Conservation (phyloP, 2,113 vertebrate genomes). For the Hippolais icterina region DNA sequence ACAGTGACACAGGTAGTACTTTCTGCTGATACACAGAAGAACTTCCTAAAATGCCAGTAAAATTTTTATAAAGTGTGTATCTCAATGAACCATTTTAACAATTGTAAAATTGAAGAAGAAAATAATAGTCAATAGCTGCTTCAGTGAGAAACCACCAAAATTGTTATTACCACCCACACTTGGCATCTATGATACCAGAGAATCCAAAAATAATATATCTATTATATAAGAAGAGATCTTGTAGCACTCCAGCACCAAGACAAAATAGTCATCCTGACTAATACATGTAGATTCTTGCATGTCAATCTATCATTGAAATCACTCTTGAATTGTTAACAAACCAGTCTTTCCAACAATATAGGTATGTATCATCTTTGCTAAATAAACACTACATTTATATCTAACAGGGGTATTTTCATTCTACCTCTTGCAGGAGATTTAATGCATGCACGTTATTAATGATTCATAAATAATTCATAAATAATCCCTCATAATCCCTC, state of each 20-base stretch:
- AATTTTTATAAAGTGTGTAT: neutral
- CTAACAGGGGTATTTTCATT: neutral
- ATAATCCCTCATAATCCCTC: neutral
- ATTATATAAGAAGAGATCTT: neutral
- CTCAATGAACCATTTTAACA: neutral
- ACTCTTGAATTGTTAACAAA: constrained; percentile 11
- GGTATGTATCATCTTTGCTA: neutral
- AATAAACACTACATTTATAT: neutral
- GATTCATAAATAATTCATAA: neutral
- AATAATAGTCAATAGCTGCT: neutral
- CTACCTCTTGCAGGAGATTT: neutral
- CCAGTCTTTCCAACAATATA: neutral
- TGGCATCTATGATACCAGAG: neutral
- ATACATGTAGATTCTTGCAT: neutral
- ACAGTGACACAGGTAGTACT: neutral
- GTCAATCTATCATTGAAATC: neutral
- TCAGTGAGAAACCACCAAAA: neutral
- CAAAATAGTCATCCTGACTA: neutral
- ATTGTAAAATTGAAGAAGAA: neutral
- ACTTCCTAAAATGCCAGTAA: neutral
- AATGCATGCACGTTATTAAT: neutral
- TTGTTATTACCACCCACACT: neutral
- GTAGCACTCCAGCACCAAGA: neutral
- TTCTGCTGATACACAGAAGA: neutral
- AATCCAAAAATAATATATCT: neutral